Conservation (phyloP, 2,797 vertebrate genomes). For the Xerus rutilus region DNA sequence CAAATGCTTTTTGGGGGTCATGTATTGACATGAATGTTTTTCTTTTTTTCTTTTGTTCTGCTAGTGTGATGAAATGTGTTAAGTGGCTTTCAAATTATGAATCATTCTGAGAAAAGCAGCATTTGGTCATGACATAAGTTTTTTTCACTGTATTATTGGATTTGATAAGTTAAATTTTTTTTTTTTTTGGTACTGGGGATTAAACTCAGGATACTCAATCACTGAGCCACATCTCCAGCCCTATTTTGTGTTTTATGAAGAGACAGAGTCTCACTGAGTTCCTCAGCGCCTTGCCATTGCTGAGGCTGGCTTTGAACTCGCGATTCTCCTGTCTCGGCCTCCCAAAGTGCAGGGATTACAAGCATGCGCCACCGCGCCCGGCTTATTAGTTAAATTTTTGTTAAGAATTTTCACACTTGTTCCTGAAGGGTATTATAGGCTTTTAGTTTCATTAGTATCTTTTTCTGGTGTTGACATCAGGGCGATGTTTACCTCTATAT, state of each 20-base stretch:
- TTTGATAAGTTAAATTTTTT: background rate
- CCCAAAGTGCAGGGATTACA: no score
- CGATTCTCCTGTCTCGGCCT: no score
- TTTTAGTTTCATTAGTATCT: background rate
- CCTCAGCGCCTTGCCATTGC: no score
- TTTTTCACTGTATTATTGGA: background rate
- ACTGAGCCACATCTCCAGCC: no score
- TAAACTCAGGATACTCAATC: no score
- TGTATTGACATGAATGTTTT: background rate
- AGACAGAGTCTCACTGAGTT: no score
- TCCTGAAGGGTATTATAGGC: background rate
- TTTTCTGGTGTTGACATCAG: background rate
- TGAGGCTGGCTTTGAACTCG: no score
- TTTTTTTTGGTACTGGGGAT: background rate
- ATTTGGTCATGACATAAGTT: background rate
- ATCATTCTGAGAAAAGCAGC: background rate
- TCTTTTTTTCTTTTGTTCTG: background rate
- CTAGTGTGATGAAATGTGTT: background rate
- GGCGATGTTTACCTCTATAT: background rate
- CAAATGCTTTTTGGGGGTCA: background rate
- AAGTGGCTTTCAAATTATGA: slow-evolving; percentile 11
- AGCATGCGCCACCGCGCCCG: no score
- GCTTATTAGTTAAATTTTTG: background rate
- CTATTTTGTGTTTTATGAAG: no score
- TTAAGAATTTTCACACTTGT: background rate